Evolutionary conservation across 1,140 invertebrate species (phyloP), one percentile per base, ranked within the genome.

Genomic region (Globodera rostochiensis): DNA sequence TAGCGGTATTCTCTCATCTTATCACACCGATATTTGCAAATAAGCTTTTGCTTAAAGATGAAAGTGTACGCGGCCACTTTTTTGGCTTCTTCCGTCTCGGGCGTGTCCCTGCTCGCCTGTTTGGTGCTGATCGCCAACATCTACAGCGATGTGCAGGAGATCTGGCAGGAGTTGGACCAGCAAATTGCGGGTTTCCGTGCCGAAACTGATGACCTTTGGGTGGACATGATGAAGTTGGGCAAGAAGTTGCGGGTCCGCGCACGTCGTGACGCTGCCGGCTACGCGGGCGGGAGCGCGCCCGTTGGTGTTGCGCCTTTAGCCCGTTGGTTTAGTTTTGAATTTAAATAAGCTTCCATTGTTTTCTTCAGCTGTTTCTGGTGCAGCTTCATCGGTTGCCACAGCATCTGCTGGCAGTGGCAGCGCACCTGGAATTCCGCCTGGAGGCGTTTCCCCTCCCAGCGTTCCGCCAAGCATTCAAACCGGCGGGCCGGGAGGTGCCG

Each of bases 31-130:
- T 36, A 36, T 36, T 36, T 36, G 36, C 2, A 36, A 36, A 36
- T 36, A 36, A 36, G 36, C 36, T 36, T 36, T 36, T 36, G 36
- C 36, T 36, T 36, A 3, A 19, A 21, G 53, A 88, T 88, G 88
- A 88, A 88, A 77, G 81, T 88, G 49, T 84, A 90, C 80, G 90
- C 88, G 49, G 87, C 86, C 71, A 88, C 89, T 25, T 89, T 90
- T 49, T 73, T 88, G 73, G 88, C 88, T 19, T 90, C 89, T 45
- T 83, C 88, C 70, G 77, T 90, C 71, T 88, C 85, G 45, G 88
- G 85, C 49, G 49, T 89, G 46, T 82, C 87, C 9, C 81, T 88
- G 60, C 60, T 88, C 64, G 86, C 80, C 36, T 90, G 75, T 66
- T 82, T 88, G 60, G 79, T 88, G 46, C 80, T 82, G 36, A 84